Evolutionary conservation across 2,888 invertebrate species (phyloP).

Genomic region (Thymelicus sylvestris): DNA sequence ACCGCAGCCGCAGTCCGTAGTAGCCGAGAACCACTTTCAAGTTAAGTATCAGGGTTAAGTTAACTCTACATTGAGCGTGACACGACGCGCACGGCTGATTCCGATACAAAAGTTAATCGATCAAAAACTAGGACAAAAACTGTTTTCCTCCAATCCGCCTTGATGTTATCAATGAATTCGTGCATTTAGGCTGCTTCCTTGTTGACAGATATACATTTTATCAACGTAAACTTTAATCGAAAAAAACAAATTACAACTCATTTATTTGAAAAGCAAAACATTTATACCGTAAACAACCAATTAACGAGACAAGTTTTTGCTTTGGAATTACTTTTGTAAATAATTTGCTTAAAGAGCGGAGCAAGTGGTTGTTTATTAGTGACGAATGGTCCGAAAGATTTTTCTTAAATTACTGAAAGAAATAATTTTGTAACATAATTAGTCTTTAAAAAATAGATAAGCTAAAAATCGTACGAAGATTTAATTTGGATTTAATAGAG

Average conservation of each 20-base stretch:
- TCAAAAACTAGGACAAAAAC: conserved; percentile 36
- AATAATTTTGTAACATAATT: no score
- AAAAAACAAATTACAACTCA: conserved; percentile 19
- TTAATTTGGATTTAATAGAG: no score
- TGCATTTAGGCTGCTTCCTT: conserved; percentile 30
- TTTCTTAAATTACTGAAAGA: no score
- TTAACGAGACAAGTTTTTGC: neutral
- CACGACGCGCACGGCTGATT: conserved; percentile 28
- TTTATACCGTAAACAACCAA: neutral
- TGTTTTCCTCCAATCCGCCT: conserved; percentile 30
- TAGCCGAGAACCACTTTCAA: conserved; percentile 21
- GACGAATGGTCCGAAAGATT: no score
- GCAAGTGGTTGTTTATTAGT: no score
- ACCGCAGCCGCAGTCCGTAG: conserved; percentile 7
- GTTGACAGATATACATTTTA: conserved; percentile 28
- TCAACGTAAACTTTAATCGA: conserved; percentile 4
- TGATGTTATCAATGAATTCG: conserved; percentile 35
- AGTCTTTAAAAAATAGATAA: no score
- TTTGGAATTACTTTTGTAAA: neutral
- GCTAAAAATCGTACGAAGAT: no score
- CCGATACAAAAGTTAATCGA: conserved; percentile 36
- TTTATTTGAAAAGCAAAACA: neutral
- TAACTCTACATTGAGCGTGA: conserved; percentile 28
- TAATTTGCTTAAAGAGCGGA: neutral
- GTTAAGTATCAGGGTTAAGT: conserved; percentile 24